These are phyloP conservation scores for Calosoma granatense DNA, from an alignment of 1,140 invertebrate genomes.

Conservation along the genomic window DNA sequence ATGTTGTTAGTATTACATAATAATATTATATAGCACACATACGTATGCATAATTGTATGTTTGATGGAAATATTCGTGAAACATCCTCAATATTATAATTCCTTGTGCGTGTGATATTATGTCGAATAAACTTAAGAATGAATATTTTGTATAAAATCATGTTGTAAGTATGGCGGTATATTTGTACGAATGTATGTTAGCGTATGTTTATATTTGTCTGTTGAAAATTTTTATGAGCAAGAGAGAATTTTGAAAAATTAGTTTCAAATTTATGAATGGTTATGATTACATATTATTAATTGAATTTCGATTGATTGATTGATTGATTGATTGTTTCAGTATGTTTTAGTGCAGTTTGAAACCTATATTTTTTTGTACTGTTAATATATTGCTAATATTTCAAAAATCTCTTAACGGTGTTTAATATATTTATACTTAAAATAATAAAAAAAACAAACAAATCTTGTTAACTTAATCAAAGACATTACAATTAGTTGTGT, in stretches of 20 bases:
- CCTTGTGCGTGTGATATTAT: slow-evolving; percentile 33
- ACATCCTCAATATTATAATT: slow-evolving; percentile 34
- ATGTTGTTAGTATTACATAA: slow-evolving; percentile 23
- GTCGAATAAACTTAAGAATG: neutral
- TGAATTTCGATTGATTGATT: too few relatives aligned
- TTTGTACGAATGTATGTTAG: slow-evolving; percentile 7
- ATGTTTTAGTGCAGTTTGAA: neutral
- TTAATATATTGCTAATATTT: slow-evolving; percentile 4
- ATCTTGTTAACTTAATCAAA: neutral
- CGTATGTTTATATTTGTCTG: slow-evolving; percentile 2
- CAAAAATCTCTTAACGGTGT: neutral
- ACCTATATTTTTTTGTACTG: neutral
- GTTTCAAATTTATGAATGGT: neutral
- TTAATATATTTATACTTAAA: neutral
- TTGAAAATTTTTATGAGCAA: slow-evolving; percentile 1
- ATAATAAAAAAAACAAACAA: neutral
- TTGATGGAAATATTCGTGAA: slow-evolving; percentile 18
- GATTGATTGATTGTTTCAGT: too few relatives aligned
- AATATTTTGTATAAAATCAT: slow-evolving; percentile 3
- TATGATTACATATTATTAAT: too few relatives aligned
- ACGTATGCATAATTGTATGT: too few relatives aligned
- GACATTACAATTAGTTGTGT: too few relatives aligned
- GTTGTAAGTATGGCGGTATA: neutral
- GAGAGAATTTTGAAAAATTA: slow-evolving; percentile 8
- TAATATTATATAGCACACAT: too few relatives aligned